Evolutionary conservation across 2,888 invertebrate genomes (phyloP).

Genomic region (Daptonema setosum): DNA sequence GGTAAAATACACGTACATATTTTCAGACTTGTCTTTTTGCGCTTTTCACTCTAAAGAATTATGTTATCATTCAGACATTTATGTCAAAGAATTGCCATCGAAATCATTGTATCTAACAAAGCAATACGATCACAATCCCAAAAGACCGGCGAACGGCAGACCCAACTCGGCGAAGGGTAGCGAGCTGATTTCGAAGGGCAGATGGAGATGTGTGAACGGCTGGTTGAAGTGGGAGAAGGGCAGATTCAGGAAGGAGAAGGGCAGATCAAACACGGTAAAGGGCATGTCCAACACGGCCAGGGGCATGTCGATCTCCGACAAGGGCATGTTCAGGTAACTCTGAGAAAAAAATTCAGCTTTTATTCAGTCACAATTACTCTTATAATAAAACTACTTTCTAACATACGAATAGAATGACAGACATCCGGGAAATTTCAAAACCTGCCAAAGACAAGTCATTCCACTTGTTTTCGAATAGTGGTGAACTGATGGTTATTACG

Average conservation of each 20-base stretch:
- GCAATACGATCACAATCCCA: not conserved
- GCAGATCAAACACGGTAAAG: conserved; percentile 7
- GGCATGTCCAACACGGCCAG: conserved; percentile 8
- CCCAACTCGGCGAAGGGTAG: conserved; percentile 4
- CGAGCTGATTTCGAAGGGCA: conserved; percentile 6
- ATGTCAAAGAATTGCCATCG: not conserved
- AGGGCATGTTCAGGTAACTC: conserved; percentile 7
- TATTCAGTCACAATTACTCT: too few relatives aligned
- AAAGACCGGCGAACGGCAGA: conserved; percentile 4
- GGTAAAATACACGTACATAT: too few relatives aligned
- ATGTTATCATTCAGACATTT: not conserved
- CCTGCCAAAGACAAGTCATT: too few relatives aligned
- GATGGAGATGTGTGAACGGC: conserved; percentile 8
- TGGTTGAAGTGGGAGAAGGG: conserved; percentile 6
- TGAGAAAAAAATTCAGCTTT: too few relatives aligned
- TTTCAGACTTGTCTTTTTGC: too few relatives aligned
- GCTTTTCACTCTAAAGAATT: too few relatives aligned
- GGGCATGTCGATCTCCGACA: conserved; percentile 7
- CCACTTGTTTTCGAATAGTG: too few relatives aligned
- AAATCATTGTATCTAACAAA: not conserved
- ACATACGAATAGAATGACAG: too few relatives aligned
- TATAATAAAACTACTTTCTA: too few relatives aligned
- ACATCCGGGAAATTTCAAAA: too few relatives aligned
- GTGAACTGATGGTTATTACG: too few relatives aligned
- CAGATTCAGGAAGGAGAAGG: conserved; percentile 7